A percentile compares a stretch with the other conserved stretches of the same genome.
Evolutionary conservation across 2,113 vertebrate genomes (phyloP).

Genomic region (Coturnix japonica): DNA sequence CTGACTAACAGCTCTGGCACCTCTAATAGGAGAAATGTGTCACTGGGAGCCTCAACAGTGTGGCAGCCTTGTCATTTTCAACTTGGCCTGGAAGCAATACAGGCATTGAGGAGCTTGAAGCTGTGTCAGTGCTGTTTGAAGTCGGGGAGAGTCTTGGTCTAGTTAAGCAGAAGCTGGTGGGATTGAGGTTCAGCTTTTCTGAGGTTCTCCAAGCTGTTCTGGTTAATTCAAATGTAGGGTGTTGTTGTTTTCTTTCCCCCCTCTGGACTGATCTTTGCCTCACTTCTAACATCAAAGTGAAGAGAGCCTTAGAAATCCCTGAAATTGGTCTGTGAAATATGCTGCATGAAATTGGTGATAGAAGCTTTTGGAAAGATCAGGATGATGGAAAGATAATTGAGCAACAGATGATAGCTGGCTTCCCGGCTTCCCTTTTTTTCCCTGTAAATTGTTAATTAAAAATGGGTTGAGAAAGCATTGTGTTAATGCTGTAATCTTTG

Average conservation of each 20-base stretch:
- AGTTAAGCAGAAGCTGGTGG: background rate
- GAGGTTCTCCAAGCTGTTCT: background rate
- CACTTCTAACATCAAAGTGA: conserved; percentile 18
- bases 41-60: background rate
- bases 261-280: background rate
- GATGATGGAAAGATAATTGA: background rate
- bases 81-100: background rate
- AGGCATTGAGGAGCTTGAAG: background rate
- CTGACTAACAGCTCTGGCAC: background rate
- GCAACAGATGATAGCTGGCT: background rate
- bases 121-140: background rate
- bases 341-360: background rate
- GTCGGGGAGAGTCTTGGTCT: background rate
- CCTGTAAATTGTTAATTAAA: background rate
- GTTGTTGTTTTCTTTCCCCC: background rate
- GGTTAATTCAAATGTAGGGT: background rate
- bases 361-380: background rate
- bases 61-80: background rate
- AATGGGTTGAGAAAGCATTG: background rate
- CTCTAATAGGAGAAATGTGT: background rate
- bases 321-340: background rate
- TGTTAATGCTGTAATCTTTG: background rate
- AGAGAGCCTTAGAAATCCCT: conserved; percentile 14
- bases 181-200: background rate
- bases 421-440: background rate